Evolutionary conservation across 2,113 vertebrate genomes (phyloP), one percentile per base, ranked within the genome.

Genomic region (Casuarius casuarius): DNA sequence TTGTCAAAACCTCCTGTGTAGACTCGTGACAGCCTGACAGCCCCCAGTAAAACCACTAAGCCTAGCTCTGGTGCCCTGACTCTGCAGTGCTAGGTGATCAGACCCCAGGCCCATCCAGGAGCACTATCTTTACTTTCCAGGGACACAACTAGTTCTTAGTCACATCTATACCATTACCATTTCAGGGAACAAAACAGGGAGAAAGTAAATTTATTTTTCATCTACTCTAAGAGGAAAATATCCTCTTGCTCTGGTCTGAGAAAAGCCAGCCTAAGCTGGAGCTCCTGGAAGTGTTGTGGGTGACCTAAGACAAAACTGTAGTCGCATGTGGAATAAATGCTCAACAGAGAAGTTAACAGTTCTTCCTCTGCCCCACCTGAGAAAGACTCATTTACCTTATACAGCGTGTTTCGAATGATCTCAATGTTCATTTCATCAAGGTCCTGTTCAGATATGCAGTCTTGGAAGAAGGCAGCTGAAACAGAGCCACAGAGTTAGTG

Each of bases 351-450:
- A 40, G 18, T 72, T n/a, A 81, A 59, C 12, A 68, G 10, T 28
- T 85, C 51, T 22, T 63, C 40, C 52, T 18, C 35, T 70, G 51
- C 74, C 58, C 65, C 56, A 59, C 29, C 29, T 2, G 15, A 31
- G 9, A 73, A 33, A 75, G n/a, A 31, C 28, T 63, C 23, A 22
- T 20, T 96, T 98, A 99, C 99, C 99, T 99, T 99, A 96, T 99
- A 99, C 16, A 99, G 98, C 0, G 99, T 99, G 96, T 99, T 99
- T 78, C 99, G 98, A 92, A 99, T 99, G 26, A 99, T 99, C 98
- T 99, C 99, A 5, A 99, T 99, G 97, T 99, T 99, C 99, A 99
- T 99, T 98, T 99, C 99, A 92, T 99, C 99, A 81, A 99, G 98
- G 96, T 99, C 99, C 97, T 99, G 99, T 91, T 99, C 99, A 75